Percentiles rank a stretch among this genome's conserved stretches.
Conservation (phyloP, 2,888 invertebrate species). For the Zhengitettix transpicula region DNA sequence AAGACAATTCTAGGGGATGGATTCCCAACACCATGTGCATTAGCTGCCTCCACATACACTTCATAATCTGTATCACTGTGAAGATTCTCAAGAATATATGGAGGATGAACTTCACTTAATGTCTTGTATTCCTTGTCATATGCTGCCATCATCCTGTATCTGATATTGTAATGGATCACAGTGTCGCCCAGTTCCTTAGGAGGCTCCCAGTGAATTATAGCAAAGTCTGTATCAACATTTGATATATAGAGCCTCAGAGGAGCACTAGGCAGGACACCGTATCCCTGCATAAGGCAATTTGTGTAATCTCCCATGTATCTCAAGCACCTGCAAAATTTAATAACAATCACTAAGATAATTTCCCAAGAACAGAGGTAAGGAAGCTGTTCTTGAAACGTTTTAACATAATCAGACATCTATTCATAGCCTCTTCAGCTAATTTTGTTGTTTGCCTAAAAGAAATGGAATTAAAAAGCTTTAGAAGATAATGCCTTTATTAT, state of each 20-base stretch:
- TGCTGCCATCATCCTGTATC: conserved; percentile 23
- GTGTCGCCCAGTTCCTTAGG: conserved; percentile 56
- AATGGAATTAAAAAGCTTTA: no score
- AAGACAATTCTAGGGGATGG: conserved; percentile 61
- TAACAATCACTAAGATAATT: no score
- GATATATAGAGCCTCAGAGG: conserved; percentile 53
- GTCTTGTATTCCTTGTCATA: conserved; percentile 26
- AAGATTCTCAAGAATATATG: conserved; percentile 57
- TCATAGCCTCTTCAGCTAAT: no score
- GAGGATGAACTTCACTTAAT: conserved; percentile 36
- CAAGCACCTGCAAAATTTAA: conserved; percentile 39
- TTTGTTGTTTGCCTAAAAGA: no score
- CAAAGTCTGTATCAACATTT: conserved; percentile 58
- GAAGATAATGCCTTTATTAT: no score
- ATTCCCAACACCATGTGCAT: conserved; percentile 61
- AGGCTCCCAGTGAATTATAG: conserved; percentile 59
- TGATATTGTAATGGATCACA: conserved; percentile 35
- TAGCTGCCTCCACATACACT: conserved; percentile 62
- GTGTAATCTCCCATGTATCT: conserved; percentile 67
- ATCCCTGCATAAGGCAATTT: conserved; percentile 68
- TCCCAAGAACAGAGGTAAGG: no score
- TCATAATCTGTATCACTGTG: conserved; percentile 62
- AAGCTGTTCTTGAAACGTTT: no score
- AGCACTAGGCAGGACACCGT: conserved; percentile 62
- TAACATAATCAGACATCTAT: no score